Conservation (phyloP, 2,797 vertebrate genomes). For the Thaleichthys pacificus region DNA sequence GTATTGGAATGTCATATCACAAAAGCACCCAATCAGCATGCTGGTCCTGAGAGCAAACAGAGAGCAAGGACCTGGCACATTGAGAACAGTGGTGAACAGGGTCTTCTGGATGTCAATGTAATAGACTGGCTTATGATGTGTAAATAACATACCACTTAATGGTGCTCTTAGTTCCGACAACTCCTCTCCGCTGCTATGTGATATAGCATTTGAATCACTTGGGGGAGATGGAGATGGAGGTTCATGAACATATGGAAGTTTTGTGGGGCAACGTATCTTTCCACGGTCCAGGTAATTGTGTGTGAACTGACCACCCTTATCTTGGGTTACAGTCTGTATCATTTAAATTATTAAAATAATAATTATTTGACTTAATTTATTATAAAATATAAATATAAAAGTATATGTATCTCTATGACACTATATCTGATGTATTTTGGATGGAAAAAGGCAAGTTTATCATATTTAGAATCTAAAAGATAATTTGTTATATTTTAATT, state of each 20-base stretch:
- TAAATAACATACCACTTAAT: constrained; percentile 79
- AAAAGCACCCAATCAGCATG: constrained; percentile 84
- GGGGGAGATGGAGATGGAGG: constrained; percentile 25
- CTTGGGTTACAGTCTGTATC: background rate
- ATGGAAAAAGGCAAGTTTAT: background rate
- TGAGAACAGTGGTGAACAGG: constrained; percentile 61
- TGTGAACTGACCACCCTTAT: background rate
- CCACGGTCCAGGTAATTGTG: background rate
- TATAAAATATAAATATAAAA: background rate
- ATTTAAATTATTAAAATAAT: background rate
- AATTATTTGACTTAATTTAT: background rate
- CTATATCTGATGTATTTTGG: background rate
- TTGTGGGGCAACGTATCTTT: constrained; percentile 38
- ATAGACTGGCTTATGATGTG: constrained; percentile 82
- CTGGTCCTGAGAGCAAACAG: constrained; percentile 79
- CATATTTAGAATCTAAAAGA: background rate
- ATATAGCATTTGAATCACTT: constrained; percentile 68
- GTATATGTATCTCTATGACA: background rate
- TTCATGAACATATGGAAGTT: constrained; percentile 6
- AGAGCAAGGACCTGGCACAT: constrained; percentile 54
- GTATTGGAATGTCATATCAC: constrained; percentile 78
- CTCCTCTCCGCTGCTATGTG: constrained; percentile 47
- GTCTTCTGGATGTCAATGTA: constrained; percentile 76
- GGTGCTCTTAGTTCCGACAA: constrained; percentile 55
- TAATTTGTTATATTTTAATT: background rate